phyloP scores from a whole-genome alignment of 92 coral and sea anemone genomes.

The Muricea muricata region DNA sequence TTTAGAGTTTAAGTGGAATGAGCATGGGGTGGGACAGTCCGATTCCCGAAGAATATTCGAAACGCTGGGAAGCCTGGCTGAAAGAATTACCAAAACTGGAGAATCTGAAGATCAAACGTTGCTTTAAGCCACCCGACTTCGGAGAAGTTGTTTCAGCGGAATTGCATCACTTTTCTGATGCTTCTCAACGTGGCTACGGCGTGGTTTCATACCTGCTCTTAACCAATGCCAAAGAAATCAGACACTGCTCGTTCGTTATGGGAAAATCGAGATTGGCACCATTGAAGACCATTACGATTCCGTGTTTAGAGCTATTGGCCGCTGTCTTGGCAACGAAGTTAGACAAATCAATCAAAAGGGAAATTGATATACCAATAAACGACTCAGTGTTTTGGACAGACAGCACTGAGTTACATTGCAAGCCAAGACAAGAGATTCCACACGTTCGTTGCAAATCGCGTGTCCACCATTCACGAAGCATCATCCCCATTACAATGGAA shows the following conservation, averaged over 20 bases:
- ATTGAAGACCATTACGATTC: conserved; percentile 34
- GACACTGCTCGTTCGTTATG: conserved; percentile 27
- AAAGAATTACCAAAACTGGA: conserved; percentile 15
- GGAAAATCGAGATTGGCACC: conserved; percentile 36
- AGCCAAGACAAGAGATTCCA: conserved; percentile 31
- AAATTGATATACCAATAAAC: conserved; percentile 34
- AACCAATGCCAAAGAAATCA: conserved; percentile 7
- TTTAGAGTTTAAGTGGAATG: conserved; percentile 9
- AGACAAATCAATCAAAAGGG: no score
- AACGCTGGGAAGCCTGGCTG: conserved; percentile 25
- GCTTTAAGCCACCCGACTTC: conserved; percentile 45
- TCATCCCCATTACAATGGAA: conserved; percentile 37
- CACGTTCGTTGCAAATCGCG: conserved; percentile 29
- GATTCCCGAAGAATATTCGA: neutral
- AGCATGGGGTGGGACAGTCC: conserved; percentile 31
- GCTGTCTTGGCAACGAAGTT: conserved; percentile 39
- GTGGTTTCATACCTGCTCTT: conserved; percentile 40
- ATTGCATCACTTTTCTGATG: conserved; percentile 40
- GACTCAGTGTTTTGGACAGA: conserved; percentile 17
- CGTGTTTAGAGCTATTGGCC: conserved; percentile 30
- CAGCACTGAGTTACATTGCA: conserved; percentile 16
- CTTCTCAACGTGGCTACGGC: conserved; percentile 33
- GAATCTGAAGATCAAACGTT: neutral
- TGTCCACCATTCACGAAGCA: no score
- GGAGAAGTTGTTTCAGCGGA: conserved; percentile 8